phyloP scores from a whole-genome alignment of 2,113 vertebrate species.

The Pycnonotus jocosus region DNA sequence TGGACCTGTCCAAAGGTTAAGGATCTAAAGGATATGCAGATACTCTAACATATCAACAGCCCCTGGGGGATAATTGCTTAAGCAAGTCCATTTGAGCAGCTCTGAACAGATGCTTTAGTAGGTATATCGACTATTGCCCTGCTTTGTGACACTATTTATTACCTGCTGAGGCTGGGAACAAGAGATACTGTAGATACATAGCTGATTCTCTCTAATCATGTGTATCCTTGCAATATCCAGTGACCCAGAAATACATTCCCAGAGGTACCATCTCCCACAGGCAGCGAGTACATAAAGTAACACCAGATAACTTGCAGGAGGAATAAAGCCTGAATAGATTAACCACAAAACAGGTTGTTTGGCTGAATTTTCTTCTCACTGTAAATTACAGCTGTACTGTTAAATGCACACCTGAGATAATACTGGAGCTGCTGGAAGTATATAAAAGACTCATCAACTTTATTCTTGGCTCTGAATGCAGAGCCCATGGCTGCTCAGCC shows the following conservation, averaged over 20 bases:
- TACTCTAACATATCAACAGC: slow-evolving; percentile 53
- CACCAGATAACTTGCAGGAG: not conserved
- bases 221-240: not conserved
- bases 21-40: slow-evolving; percentile 66
- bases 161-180: not conserved
- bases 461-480: not conserved
- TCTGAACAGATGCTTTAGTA: slow-evolving; percentile 42
- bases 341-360: not conserved
- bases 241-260: not conserved
- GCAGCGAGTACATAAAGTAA: not conserved
- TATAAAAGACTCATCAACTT: not conserved
- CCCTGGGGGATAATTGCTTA: slow-evolving; percentile 51
- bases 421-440: not conserved
- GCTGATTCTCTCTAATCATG: not conserved
- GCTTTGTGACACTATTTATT: slow-evolving; percentile 40
- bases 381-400: not conserved
- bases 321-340: not conserved
- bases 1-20: slow-evolving; percentile 72
- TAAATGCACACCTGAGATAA: slow-evolving; percentile 9
- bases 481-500: not conserved
- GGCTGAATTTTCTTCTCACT: not conserved
- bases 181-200: not conserved
- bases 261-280: not conserved
- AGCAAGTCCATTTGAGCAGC: not conserved
- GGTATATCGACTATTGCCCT: not conserved